Conservation (phyloP, 1,140 invertebrate species). For the Rhagoletis pomonella region DNA sequence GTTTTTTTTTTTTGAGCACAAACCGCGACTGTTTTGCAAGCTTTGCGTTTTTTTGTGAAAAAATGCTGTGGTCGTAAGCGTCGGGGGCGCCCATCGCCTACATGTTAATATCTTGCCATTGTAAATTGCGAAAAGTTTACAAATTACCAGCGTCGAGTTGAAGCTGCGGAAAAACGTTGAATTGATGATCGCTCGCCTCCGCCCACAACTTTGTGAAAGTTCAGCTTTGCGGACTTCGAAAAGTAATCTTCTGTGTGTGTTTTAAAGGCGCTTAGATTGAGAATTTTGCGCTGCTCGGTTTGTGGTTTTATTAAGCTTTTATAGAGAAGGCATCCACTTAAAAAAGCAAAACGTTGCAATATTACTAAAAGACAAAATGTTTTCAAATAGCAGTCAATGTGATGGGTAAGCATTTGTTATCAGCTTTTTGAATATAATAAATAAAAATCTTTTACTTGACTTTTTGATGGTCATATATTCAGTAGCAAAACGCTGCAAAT, state of each 20-base stretch:
- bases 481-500: no score
- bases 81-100: background rate
- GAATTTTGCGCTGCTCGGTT: conserved; percentile 19
- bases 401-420: background rate
- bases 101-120: background rate
- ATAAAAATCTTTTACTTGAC: no score
- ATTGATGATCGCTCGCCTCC: background rate
- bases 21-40: background rate
- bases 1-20: background rate
- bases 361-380: background rate
- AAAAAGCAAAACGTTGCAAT: background rate
- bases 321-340: background rate
- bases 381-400: background rate
- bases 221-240: background rate
- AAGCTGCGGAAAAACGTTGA: background rate
- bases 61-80: background rate
- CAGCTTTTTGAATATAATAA: no score
- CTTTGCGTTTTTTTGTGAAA: background rate
- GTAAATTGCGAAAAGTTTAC: conserved; percentile 20
- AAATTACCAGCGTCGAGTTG: background rate
- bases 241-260: background rate
- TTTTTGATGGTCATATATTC: no score
- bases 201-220: background rate
- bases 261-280: background rate
- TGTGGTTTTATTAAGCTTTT: background rate